Conservation (phyloP, 2,113 vertebrate species). For the Gnathonemus longibarbis region DNA sequence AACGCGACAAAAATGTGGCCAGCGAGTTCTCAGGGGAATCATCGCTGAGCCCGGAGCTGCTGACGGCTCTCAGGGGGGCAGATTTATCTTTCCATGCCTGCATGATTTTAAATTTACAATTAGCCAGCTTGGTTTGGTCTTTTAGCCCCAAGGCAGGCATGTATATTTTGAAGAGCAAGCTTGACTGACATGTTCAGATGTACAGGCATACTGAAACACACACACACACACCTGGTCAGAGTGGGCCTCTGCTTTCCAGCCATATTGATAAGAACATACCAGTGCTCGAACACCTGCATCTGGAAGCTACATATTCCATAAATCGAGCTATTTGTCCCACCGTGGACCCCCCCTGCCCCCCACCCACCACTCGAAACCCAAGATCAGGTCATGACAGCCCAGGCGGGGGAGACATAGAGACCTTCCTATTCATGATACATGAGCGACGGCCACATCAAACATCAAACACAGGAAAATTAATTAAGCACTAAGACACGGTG, state of each 20-base stretch:
- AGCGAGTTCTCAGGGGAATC: background rate
- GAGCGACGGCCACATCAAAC: background rate
- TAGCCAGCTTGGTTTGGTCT: background rate
- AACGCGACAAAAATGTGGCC: background rate
- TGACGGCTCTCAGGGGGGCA: background rate
- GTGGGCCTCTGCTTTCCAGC: background rate
- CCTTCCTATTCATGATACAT: background rate
- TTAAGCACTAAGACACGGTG: background rate
- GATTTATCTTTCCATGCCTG: background rate
- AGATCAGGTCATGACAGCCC: background rate
- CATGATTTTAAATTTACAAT: background rate
- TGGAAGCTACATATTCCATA: background rate
- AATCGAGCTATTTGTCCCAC: constrained; percentile 1
- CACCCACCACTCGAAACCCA: background rate
- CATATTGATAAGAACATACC: background rate
- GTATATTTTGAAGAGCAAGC: background rate
- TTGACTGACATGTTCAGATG: background rate
- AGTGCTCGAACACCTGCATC: background rate
- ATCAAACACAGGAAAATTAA: background rate
- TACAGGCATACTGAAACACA: background rate
- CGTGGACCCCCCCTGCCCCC: background rate
- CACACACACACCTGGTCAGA: background rate
- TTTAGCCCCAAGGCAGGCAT: background rate
- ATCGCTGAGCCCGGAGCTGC: background rate
- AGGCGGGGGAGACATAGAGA: background rate